Percentiles rank a stretch among this genome's conserved stretches.
Evolutionary conservation across 1,140 invertebrate species (phyloP).

Genomic region (Drosophila orosa): DNA sequence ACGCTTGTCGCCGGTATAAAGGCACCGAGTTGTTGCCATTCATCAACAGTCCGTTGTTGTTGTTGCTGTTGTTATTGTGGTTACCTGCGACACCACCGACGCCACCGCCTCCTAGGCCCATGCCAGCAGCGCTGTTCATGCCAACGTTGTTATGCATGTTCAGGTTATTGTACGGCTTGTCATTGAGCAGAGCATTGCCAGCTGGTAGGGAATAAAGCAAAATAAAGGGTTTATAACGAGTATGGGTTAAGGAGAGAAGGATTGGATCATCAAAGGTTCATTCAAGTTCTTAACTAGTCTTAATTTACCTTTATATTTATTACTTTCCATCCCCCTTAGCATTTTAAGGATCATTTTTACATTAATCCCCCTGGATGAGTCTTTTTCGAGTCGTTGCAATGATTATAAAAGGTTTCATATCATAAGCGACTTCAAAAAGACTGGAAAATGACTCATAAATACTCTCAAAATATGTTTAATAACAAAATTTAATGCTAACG

Average conservation of each 20-base stretch:
- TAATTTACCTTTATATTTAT: not conserved
- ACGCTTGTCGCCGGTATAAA: constrained; percentile 85
- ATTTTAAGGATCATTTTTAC: too few relatives aligned
- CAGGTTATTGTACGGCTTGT: constrained; percentile 60
- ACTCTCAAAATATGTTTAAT: too few relatives aligned
- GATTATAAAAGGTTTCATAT: too few relatives aligned
- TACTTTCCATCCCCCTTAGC: not conserved
- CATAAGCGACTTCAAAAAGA: too few relatives aligned
- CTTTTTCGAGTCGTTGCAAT: too few relatives aligned
- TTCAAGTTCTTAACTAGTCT: not conserved
- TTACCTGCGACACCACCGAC: not conserved
- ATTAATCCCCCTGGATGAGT: too few relatives aligned
- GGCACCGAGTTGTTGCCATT: constrained; percentile 83
- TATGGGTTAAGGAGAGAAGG: not conserved
- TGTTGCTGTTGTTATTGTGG: constrained; percentile 30
- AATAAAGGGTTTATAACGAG: not conserved
- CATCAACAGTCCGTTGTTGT: constrained; percentile 53
- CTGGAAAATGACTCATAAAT: too few relatives aligned
- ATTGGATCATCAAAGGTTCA: not conserved
- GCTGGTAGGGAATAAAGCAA: constrained; percentile 2
- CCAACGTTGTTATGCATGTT: constrained; percentile 57
- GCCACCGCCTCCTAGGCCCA: constrained; percentile 11
- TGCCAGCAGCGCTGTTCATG: constrained; percentile 13
- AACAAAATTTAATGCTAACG: too few relatives aligned
- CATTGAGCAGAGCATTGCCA: constrained; percentile 58